Evolutionary conservation across 2,113 vertebrate genomes (phyloP), one percentile per base, ranked within the genome.

Genomic region (Cygnus atratus): DNA sequence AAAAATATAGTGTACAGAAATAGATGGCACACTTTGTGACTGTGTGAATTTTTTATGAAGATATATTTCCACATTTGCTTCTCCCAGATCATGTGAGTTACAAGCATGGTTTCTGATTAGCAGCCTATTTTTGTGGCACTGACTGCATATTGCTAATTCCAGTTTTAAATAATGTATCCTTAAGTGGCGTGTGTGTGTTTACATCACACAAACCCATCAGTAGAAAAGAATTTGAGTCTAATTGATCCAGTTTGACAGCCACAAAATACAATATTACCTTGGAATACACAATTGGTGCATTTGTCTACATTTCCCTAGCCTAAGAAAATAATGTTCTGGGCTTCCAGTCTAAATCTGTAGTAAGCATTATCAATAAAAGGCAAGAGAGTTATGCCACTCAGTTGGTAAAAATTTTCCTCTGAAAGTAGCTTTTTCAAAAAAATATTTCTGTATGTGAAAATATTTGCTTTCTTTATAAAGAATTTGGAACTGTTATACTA

Each of bases 41-140:
- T 87, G 21, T 58, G 95, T 96, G 93, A 96, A 94, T 96, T 90
- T 96, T 97, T 97, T 95, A 96, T 95, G 92, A 95, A 95, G 91
- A 92, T 87, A 22, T 73, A 95, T 91, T 96, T 95, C 84, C 62
- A 91, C 88, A 84, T 90, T 96, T 93, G 68, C 65, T 94, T 90
- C 54, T 96, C 67, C 79, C 48, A 78, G 52, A 89, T 92, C 95
- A 95, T 91, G 84, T 82, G 86, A 93, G 62, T 91, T 96, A 93
- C 67, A 94, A 95, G 74, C 62, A 85, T 52, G 70, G 80, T 80
- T 92, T 94, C 91, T 95, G 62, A 55, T 73, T 82, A 92, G 70
- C 55, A 76, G 50, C 86, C 66, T 93, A 79, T 92, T 92, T 96
- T 95, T 81, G 79, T 78, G 90, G 24, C 61, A 90, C 70, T 93